These are phyloP conservation scores for Poecile atricapillus DNA, from an alignment of 2,113 vertebrate genomes.

Conservation along the genomic window DNA sequence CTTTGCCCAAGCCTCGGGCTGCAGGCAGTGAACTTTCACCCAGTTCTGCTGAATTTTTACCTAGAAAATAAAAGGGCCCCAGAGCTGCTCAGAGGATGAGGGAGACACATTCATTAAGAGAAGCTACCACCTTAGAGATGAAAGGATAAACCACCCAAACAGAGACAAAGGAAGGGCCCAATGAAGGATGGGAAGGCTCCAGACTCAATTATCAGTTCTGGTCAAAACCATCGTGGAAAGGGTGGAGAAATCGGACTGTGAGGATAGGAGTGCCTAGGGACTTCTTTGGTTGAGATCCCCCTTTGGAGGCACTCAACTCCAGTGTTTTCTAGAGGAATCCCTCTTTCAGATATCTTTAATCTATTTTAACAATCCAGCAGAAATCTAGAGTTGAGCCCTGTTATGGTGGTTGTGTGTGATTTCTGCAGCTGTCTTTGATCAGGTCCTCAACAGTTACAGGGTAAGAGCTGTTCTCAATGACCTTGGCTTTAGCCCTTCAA, in stretches of 20 bases:
- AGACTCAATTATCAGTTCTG: neutral
- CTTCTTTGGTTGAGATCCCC: neutral
- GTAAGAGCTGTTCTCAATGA: neutral
- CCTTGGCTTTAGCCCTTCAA: neutral
- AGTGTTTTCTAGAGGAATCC: neutral
- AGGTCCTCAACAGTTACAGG: neutral
- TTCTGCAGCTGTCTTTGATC: neutral
- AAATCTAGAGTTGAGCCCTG: neutral
- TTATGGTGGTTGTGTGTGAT: neutral
- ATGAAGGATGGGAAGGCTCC: neutral
- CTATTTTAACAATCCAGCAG: neutral
- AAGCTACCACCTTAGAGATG: neutral
- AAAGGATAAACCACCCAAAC: neutral
- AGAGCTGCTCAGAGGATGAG: neutral
- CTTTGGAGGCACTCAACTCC: neutral
- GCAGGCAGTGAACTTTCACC: neutral
- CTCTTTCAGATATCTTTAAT: neutral
- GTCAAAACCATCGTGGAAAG: rapidly evolving
- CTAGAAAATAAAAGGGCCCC: neutral
- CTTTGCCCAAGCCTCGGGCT: neutral
- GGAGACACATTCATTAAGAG: neutral
- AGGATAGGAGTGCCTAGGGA: neutral
- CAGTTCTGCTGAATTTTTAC: neutral
- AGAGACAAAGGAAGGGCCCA: neutral
- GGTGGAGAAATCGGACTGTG: neutral